A percentile compares a stretch with the other conserved stretches of the same genome.
phyloP scores from a whole-genome alignment of 2,888 invertebrate species.

The Drosophila sordidapex region DNA sequence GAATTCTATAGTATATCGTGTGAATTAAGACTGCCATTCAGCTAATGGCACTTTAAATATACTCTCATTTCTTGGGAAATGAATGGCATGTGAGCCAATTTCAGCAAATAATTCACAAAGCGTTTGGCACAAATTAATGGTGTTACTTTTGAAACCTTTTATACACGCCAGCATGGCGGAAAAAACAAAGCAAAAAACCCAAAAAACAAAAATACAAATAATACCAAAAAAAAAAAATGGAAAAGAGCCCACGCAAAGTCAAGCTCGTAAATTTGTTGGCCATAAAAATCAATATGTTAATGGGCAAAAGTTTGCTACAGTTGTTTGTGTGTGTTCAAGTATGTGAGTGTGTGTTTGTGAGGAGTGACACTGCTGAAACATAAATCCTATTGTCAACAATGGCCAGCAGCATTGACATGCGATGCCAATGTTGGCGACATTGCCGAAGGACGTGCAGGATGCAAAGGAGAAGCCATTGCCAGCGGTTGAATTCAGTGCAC shows the following conservation, averaged over 20 bases:
- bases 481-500: slow-evolving; percentile 63
- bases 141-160: slow-evolving; percentile 77
- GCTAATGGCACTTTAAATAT: background rate
- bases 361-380: slow-evolving; percentile 74
- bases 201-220: slow-evolving; percentile 4
- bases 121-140: slow-evolving; percentile 72
- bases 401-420: slow-evolving; percentile 77
- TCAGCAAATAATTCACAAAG: slow-evolving; percentile 59
- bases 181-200: slow-evolving; percentile 17
- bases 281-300: slow-evolving; percentile 79
- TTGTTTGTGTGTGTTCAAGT: slow-evolving; percentile 27
- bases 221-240: slow-evolving; percentile 11
- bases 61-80: slow-evolving; percentile 1
- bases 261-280: slow-evolving; percentile 75
- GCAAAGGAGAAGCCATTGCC: slow-evolving; percentile 18
- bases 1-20: background rate
- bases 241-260: slow-evolving; percentile 49
- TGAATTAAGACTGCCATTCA: background rate
- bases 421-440: slow-evolving; percentile 43
- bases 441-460: slow-evolving; percentile 29
- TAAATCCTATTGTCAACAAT: slow-evolving; percentile 78
- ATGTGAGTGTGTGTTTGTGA: slow-evolving; percentile 31
- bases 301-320: slow-evolving; percentile 68
- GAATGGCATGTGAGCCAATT: slow-evolving; percentile 30
- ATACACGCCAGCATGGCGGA: slow-evolving; percentile 48